A percentile compares a stretch with the other conserved stretches of the same genome.
These are phyloP conservation scores for Bufo bufo DNA, from an alignment of 2,113 vertebrate genomes.

Conservation along the genomic window DNA sequence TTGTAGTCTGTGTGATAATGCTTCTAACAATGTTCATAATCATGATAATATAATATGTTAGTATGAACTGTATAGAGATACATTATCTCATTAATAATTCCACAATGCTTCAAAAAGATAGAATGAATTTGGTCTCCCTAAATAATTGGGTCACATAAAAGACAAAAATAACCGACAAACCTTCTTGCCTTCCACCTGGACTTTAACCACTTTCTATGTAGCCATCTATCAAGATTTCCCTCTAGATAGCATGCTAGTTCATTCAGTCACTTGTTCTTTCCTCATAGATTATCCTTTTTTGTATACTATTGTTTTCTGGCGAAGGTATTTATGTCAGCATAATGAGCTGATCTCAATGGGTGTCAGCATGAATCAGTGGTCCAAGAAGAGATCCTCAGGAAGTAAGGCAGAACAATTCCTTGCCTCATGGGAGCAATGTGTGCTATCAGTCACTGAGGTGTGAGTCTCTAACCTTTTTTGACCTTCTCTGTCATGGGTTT, in stretches of 20 bases:
- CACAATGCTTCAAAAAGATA: background rate
- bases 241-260: background rate
- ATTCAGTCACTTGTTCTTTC: background rate
- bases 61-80: background rate
- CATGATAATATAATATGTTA: background rate
- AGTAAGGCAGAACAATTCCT: constrained; percentile 47
- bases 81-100: background rate
- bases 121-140: no score
- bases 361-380: constrained; percentile 55
- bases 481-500: constrained; percentile 46
- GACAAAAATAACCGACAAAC: no score
- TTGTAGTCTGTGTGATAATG: background rate
- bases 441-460: constrained; percentile 50
- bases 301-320: constrained; percentile 30
- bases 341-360: constrained; percentile 47
- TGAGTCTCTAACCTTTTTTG: constrained; percentile 44
- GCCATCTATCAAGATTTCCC: background rate
- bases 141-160: background rate
- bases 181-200: no score
- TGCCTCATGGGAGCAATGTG: constrained; percentile 41
- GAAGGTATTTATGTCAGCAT: constrained; percentile 43
- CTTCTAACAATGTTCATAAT: background rate
- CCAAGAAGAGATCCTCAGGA: constrained; percentile 43
- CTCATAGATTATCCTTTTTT: constrained; percentile 9
- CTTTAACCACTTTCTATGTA: constrained; percentile 2